Conservation (phyloP, 2,113 vertebrate species). For the Speoplatyrhinus poulsoni region DNA sequence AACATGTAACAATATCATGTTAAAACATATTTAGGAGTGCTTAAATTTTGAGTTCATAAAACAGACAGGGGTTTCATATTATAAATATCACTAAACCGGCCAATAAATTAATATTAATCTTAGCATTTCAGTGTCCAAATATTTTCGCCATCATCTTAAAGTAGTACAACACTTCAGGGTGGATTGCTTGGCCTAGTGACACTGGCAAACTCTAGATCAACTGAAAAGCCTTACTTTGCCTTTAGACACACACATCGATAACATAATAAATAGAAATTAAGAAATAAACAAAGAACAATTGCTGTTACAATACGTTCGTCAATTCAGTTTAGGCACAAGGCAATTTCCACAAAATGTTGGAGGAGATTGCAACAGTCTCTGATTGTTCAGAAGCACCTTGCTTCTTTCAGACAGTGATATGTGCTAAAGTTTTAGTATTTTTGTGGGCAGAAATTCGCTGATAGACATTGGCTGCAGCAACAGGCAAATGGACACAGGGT, state of each 20-base stretch:
- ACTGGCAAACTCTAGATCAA: conserved; percentile 79
- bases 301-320: conserved; percentile 99
- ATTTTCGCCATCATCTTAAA: conserved; percentile 33
- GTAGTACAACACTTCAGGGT: conserved; percentile 27
- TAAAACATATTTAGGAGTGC: conserved; percentile 32
- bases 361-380: conserved; percentile 92
- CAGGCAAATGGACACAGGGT: conserved; percentile 61
- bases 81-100: conserved; percentile 57
- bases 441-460: conserved; percentile 82
- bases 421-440: conserved; percentile 76
- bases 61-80: conserved; percentile 29
- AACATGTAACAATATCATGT: conserved; percentile 72
- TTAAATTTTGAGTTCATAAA: conserved; percentile 42
- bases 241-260: conserved; percentile 93
- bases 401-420: conserved; percentile 86
- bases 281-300: conserved; percentile 68
- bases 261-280: conserved; percentile 94
- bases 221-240: conserved; percentile 89
- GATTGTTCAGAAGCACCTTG: conserved; percentile 97
- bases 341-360: conserved; percentile 88
- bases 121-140: conserved; percentile 41
- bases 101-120: conserved; percentile 68
- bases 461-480: conserved; percentile 81
- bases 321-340: conserved; percentile 99
- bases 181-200: conserved; percentile 50